Base-by-base conservation (phyloP, 2,888 invertebrate species). In the Acanthococcus lagerstroemiae region DNA sequence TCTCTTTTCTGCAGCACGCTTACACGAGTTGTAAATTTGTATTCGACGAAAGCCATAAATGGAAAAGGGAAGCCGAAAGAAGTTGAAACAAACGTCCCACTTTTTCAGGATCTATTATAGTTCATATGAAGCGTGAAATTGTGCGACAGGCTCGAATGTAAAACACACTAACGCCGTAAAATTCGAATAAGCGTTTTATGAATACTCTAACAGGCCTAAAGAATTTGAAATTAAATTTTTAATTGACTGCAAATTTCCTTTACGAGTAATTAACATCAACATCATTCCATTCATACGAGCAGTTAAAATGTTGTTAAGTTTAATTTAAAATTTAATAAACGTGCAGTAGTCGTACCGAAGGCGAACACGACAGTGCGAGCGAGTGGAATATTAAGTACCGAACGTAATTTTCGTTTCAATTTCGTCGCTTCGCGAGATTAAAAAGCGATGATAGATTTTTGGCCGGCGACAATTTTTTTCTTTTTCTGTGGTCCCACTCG, bases 251-350 rank as follows among this genome's bases (percentile, higher is more conserved):
- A 60, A 60, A 60, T 60, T 60, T 60, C 48, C 21, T 60, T 58
- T 60, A 60, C 24, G 50, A 48, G 60, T 60, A 60, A 60, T 60
- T 60, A 60, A 45, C 48, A 48, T 60, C 60, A 26, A 45, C 30
- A 48, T 48, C 48, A 48, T 48, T 24, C 46, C 24, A 52, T 46
- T 46, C 60, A 48, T 60, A 45, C 48, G 60, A 60, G 60, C 25
- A 46, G 48, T 60, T 60, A 60, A 60, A 60, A 60, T 48, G 60
- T 48, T 48, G 48, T 60, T 60, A 45, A 46, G 60, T 46, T 60
- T 60, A 60, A 60, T 60, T 60, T 60, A 48, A 60, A 60, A 60
- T 60, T 60, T 60, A 60, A 60, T 60, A 60, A 60, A 60, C 37
- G 37, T 37, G n/a, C 37, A 37, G n/a, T n/a, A 15, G 37, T n/a